A percentile compares a stretch with the other conserved stretches of the same genome.
phyloP scores from a whole-genome alignment of 2,113 vertebrate species.

The Arothron firmamentum region DNA sequence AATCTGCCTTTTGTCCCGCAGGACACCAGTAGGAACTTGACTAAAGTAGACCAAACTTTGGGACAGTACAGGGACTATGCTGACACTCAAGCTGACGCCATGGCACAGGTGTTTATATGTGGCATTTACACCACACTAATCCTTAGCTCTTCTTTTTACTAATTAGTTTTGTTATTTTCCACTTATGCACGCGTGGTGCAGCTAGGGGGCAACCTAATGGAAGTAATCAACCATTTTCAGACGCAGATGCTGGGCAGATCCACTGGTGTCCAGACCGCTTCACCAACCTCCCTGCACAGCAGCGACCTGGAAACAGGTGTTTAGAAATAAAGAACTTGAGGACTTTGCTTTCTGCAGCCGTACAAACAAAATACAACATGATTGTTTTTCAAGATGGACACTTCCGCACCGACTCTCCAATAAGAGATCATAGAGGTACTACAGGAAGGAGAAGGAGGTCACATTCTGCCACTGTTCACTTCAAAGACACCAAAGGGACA shows the following conservation, averaged over 20 bases:
- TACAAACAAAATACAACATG: background rate
- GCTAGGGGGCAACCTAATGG: constrained; percentile 88
- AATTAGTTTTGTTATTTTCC: background rate
- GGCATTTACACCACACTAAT: background rate
- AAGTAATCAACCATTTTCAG: constrained; percentile 85
- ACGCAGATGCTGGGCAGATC: constrained; percentile 72
- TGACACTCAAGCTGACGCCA: constrained; percentile 82
- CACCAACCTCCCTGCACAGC: constrained; percentile 82
- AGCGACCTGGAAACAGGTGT: constrained; percentile 88
- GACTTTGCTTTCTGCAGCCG: background rate
- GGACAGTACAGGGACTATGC: constrained; percentile 86
- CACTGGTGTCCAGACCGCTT: constrained; percentile 73
- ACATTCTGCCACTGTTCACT: constrained; percentile 80
- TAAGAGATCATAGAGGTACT: constrained; percentile 73
- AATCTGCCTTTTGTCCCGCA: constrained; percentile 54
- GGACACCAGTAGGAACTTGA: constrained; percentile 89
- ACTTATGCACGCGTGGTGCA: constrained; percentile 43
- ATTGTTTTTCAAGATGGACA: constrained; percentile 71
- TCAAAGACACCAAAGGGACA: constrained; percentile 68
- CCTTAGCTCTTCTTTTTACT: background rate
- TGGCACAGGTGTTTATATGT: constrained; percentile 80
- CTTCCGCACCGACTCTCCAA: constrained; percentile 83
- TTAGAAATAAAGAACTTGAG: background rate
- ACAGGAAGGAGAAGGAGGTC: constrained; percentile 70
- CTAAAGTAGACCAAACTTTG: constrained; percentile 87